phyloP scores from a whole-genome alignment of 2,797 vertebrate genomes.

The Lepidocolaptes lacrymiger region DNA sequence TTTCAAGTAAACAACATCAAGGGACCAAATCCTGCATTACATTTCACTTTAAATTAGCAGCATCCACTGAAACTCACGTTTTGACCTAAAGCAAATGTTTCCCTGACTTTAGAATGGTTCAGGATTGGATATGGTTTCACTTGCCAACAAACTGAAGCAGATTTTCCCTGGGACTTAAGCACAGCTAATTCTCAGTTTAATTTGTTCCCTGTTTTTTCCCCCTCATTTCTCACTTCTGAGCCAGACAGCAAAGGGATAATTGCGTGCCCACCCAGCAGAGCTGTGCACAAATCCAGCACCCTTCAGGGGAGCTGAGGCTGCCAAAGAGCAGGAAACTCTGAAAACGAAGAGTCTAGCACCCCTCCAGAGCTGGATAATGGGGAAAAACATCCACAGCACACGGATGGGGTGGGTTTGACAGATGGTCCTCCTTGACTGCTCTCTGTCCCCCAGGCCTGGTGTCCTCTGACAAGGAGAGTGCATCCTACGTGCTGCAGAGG shows the following conservation, averaged over 20 bases:
- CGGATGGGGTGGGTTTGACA: fast-evolving
- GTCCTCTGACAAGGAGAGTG: constrained; percentile 86
- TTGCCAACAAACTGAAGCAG: not conserved
- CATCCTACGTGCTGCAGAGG: constrained; percentile 75
- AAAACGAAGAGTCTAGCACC: not conserved
- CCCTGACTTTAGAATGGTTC: not conserved
- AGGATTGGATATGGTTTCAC: not conserved
- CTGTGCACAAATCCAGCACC: not conserved
- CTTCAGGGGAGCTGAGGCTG: not conserved
- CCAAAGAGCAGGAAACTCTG: not conserved
- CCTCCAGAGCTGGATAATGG: not conserved
- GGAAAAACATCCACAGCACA: not conserved
- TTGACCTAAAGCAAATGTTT: not conserved
- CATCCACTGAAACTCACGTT: not conserved
- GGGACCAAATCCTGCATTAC: not conserved
- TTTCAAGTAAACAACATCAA: not conserved
- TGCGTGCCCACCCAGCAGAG: not conserved
- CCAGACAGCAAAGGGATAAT: not conserved
- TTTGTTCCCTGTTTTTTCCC: not conserved
- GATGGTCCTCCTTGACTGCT: not conserved
- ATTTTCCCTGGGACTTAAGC: not conserved
- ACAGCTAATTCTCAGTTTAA: not conserved
- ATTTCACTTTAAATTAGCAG: not conserved
- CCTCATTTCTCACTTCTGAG: not conserved
- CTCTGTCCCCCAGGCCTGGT: constrained; percentile 83